Evolutionary conservation across 2,113 vertebrate species (phyloP).

Genomic region (Panthera leo): DNA sequence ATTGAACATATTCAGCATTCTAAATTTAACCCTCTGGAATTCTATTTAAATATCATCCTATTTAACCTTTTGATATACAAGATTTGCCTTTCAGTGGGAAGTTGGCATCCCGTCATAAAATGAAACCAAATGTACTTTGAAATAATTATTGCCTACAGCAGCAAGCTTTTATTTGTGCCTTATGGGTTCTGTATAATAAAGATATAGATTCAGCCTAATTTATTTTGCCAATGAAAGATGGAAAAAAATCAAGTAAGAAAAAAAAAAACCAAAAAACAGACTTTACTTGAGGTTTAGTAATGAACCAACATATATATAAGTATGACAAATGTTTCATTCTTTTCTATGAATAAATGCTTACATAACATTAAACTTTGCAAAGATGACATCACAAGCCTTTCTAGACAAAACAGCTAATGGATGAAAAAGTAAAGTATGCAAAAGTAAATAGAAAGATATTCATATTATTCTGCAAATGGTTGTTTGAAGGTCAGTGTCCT

Average conservation of each 20-base stretch:
- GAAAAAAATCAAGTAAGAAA: neutral
- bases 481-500: neutral
- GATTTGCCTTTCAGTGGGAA: constrained; percentile 34
- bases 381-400: neutral
- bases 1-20: neutral
- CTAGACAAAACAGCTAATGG: neutral
- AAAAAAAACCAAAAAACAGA: neutral
- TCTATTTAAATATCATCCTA: constrained; percentile 21
- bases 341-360: neutral
- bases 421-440: neutral
- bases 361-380: neutral
- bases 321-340: neutral
- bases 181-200: neutral
- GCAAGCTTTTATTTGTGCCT: neutral
- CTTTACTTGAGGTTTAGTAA: neutral
- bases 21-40: constrained; percentile 43
- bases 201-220: neutral
- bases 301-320: neutral
- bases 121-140: constrained; percentile 47
- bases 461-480: neutral
- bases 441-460: neutral
- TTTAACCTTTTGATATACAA: constrained; percentile 33
- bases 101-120: constrained; percentile 5
- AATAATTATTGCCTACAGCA: neutral
- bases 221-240: neutral